Conservation (phyloP, 2,888 invertebrate species). For the Dryobotodes eremita region DNA sequence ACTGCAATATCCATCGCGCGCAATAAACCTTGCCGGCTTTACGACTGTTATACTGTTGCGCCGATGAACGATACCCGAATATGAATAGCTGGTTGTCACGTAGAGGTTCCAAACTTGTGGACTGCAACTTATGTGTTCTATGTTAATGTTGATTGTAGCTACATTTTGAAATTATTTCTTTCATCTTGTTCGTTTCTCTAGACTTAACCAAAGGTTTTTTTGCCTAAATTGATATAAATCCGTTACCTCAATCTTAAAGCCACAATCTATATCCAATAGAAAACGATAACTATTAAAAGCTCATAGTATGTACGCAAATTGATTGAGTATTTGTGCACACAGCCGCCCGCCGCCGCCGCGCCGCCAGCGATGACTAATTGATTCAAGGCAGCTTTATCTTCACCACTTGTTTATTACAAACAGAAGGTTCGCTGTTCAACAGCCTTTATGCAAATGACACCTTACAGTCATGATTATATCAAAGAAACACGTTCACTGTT, state of each 20-base stretch:
- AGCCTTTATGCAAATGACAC: background rate
- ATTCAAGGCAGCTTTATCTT: constrained; percentile 1
- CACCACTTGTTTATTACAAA: background rate
- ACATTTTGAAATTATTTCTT: background rate
- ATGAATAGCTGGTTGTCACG: constrained; percentile 26
- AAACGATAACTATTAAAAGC: background rate
- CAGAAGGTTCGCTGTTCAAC: background rate
- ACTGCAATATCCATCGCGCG: constrained; percentile 29
- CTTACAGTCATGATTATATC: background rate
- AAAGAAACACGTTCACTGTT: background rate
- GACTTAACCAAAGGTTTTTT: background rate
- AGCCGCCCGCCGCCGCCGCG: background rate
- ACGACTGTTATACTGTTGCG: constrained; percentile 8
- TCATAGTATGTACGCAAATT: background rate
- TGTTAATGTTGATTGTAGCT: constrained; percentile 1
- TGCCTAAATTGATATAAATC: background rate
- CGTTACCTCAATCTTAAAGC: background rate
- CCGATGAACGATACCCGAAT: constrained; percentile 21
- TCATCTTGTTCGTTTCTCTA: background rate
- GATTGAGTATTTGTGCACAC: constrained; percentile 7
- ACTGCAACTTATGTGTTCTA: background rate
- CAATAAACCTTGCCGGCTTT: constrained; percentile 18
- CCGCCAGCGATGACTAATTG: constrained; percentile 14
- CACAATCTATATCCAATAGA: background rate
- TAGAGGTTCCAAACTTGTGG: background rate